These are phyloP conservation scores for Bos javanicus DNA, from an alignment of 2,113 vertebrate species.

Conservation along the genomic window DNA sequence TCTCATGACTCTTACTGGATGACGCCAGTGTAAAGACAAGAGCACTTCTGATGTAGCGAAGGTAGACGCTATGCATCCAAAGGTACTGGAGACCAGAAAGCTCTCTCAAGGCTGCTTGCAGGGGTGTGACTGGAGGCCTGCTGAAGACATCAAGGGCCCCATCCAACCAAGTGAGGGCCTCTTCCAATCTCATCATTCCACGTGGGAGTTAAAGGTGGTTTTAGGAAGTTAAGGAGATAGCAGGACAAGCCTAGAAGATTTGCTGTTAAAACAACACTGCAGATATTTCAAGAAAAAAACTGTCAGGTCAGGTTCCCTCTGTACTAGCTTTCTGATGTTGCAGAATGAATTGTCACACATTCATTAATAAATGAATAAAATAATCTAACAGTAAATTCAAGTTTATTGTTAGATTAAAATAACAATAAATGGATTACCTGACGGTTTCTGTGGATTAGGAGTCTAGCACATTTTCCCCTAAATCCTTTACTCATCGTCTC, in stretches of 20 bases:
- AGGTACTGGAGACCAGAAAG: not conserved
- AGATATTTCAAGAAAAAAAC: slow-evolving; percentile 55
- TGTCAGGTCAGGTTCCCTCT: not conserved
- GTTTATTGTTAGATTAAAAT: not conserved
- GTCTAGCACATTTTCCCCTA: not conserved
- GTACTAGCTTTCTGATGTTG: not conserved
- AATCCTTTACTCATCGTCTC: not conserved
- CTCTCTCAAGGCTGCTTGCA: not conserved
- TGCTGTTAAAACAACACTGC: slow-evolving; percentile 59
- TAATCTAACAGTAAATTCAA: not conserved
- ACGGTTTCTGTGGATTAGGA: not conserved
- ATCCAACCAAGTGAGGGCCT: slow-evolving; percentile 65
- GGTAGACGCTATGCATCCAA: not conserved
- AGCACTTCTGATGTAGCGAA: not conserved
- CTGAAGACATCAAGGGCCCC: slow-evolving; percentile 58
- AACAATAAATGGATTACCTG: not conserved
- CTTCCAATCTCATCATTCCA: slow-evolving; percentile 54
- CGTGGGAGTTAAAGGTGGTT: slow-evolving; percentile 55
- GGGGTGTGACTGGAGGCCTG: not conserved
- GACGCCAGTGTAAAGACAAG: not conserved
- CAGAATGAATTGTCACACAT: not conserved
- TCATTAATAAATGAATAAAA: not conserved
- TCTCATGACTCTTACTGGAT: not conserved
- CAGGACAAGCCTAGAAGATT: slow-evolving; percentile 63
- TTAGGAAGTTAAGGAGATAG: slow-evolving; percentile 57